Evolutionary conservation across 2,113 vertebrate genomes (phyloP), one percentile per base, ranked within the genome.

Genomic region (Acrocephalus kingi): DNA sequence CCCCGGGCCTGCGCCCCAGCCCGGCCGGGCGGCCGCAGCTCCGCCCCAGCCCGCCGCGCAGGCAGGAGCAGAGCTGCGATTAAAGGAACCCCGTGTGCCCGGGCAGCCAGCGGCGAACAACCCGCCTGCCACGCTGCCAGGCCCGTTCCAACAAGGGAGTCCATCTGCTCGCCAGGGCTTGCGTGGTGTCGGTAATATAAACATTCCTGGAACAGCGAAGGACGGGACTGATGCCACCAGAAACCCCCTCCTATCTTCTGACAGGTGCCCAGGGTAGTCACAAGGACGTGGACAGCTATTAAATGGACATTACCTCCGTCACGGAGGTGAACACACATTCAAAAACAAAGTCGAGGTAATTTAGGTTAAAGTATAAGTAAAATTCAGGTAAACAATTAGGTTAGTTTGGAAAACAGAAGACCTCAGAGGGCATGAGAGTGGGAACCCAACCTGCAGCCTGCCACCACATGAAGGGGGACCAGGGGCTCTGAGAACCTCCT

Each of bases 71-170:
- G 35, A 35, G 35, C 35, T 35, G 35, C 35, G 35, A 35, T 35
- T 39, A 39, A 39, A 39, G 37, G 37, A 39, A 11, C 37, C 37
- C 37, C 37, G 37, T 39, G 37, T 39, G 37, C 37, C 37, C 37
- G 37, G 37, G 37, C 37, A 39, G 37, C 37, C 37, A 39, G 37
- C 37, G 37, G 37, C 37, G 37, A 39, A 39, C 37, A 0, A 0
- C 5, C 2, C 48, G 3, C 37, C 23, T 8, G 15, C 4, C 8
- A 0, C 1, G 6, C 41, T 1, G 49, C 73, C 4, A 0, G 8
- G 4, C 7, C n/a, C 67, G 0, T 2, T 15, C 22, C 23, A 4
- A 2, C 10, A 1, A 0, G 11, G 46, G 4, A 13, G 11, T 0
- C 20, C 12, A 8, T 24, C 1, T 1, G 24, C 23, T 1, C 6